Base-by-base conservation (phyloP, 2,113 vertebrate species). In the Xiphias gladius region DNA sequence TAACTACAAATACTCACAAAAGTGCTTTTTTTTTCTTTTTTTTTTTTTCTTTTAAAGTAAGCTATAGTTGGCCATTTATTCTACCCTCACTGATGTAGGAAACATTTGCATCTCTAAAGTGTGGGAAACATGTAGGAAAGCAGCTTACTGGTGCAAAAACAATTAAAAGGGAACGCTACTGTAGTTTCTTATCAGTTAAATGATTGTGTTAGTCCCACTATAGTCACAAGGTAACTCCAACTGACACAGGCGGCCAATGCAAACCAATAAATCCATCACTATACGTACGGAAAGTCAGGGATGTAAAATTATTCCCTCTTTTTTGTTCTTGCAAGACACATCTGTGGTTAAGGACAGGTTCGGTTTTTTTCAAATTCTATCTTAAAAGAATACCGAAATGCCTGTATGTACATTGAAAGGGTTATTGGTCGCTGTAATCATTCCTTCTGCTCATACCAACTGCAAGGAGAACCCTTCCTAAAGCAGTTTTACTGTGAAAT, bases 1-100 rank as follows among this genome's bases (percentile, higher is more conserved):
- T 0, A 83, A 82, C 30, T 26, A 66, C 46, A 77, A 91, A 91
- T 79, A 80, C 61, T 85, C 35, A 52, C 59, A 83, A 87, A 58
- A 76, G 81, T 86, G 77, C 72, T 58, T 71, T 55, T 46, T 1
- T 16, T 17, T 46, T 16, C 5, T 46, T 3, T 14, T 19, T 46
- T 32, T 35, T 35, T 68, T 30, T 30, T 30, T 32, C 32, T 20
- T 20, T 69, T 35, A 32, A 39, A 41, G 13, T 63, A 61, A 86
- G 41, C 72, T 70, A 64, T 43, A 50, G 58, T 74, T 73, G 76
- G 80, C 73, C 32, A 58, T 83, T 86, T 30, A 50, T 57, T 79
- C 59, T 65, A 37, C 55, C 66, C 66, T 62, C 63, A 77, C 59
- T 73, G 55, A 39, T 79, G 37, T n/a, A 74, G 50, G 52, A 19